Base-by-base conservation (phyloP, 1,140 invertebrate genomes). In the Asbolus verrucosus region DNA sequence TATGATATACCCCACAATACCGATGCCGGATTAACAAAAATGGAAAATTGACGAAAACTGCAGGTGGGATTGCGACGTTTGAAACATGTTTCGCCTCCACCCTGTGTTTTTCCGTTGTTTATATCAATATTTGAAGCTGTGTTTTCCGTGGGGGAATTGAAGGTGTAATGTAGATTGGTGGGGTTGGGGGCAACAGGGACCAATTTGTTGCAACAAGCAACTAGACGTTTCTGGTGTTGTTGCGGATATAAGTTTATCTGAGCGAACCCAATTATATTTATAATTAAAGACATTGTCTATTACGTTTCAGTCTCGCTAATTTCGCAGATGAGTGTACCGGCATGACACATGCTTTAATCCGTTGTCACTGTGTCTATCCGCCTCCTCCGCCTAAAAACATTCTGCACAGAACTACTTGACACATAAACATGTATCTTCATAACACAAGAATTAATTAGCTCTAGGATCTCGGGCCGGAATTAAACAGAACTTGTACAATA, bases 241-340 rank as follows among this genome's bases (percentile, higher is more conserved):
- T 27, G 46, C 19, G 46, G 46, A 30, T 54, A 14, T 54, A 54
- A 54, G 46, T 54, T 54, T 54, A 54, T 54, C 46, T 54, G 21
- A 54, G 46, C n/a, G 46, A 54, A 54, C 39, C 61, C 31, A 63
- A 63, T 63, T 63, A 63, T 63, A 63, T 63, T 63, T 63, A 36
- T 63, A 63, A 63, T 63, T 63, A 63, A 41, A 63, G 61, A 63
- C 61, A 63, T 63, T 63, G 61, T 63, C 61, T 63, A 41, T 63
- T 9, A 21, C 50, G 27, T 27, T 14, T 59, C 50, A 27, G 19
- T 9, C 27, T 9, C 19, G 31, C 33, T 63, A 63, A 63, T 63
- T 63, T 63, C 18, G 61, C 39, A 63, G 61, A 63, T 41, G 39
- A 41, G 33, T 54, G 46, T 54, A 54, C 21, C 46, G 46, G 21